Conservation (phyloP, 2,113 vertebrate genomes). For the Ursus arctos region DNA sequence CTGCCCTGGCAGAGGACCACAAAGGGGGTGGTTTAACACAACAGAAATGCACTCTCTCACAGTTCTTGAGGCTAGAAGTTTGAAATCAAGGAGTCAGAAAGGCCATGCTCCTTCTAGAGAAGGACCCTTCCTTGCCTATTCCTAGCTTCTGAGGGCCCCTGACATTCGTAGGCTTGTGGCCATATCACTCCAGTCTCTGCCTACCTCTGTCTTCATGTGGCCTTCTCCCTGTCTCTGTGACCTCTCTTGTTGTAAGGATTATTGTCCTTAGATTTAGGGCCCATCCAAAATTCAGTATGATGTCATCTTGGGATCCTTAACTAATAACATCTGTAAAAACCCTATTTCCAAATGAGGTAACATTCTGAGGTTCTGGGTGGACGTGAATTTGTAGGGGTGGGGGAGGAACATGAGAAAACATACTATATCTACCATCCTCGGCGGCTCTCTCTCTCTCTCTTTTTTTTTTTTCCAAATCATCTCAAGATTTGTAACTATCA, state of each 20-base stretch:
- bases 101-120: neutral
- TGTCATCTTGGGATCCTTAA: neutral
- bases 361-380: neutral
- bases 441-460: neutral
- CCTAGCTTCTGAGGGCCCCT: neutral
- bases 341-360: neutral
- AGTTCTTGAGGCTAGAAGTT: neutral
- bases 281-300: neutral
- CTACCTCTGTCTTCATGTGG: neutral
- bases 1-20: neutral
- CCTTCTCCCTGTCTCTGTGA: neutral
- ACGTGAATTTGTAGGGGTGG: neutral
- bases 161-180: neutral
- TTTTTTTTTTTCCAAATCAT: neutral
- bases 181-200: neutral
- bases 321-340: neutral
- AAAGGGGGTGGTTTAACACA: neutral
- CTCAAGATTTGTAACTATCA: neutral
- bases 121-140: neutral
- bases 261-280: neutral
- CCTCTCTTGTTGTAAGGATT: neutral
- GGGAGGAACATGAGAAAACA: neutral
- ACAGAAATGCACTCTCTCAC: neutral
- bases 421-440: neutral
- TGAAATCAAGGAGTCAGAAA: neutral